Conservation (phyloP, 2,888 invertebrate species). For the Penaeus monodon region DNA sequence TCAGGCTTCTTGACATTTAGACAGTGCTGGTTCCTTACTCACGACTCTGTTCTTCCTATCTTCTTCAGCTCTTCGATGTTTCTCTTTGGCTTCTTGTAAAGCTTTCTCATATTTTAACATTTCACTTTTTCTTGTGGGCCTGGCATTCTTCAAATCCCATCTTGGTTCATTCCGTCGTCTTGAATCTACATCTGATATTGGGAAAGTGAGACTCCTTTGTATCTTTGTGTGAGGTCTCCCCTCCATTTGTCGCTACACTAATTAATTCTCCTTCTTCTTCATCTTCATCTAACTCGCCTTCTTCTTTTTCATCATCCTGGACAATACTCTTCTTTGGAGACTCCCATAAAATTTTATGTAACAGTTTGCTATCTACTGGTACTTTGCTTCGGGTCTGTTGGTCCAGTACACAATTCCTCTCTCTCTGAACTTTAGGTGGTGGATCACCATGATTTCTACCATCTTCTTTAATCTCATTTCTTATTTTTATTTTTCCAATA, state of each 20-base stretch:
- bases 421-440: too few relatives aligned
- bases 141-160: too few relatives aligned
- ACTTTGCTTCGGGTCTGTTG: constrained; percentile 7
- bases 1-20: background rate
- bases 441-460: too few relatives aligned
- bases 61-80: background rate
- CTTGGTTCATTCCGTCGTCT: too few relatives aligned
- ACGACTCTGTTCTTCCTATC: background rate
- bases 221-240: too few relatives aligned
- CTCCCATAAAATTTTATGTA: constrained; percentile 20
- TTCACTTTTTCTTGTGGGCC: too few relatives aligned
- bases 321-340: constrained; percentile 21
- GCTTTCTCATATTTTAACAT: background rate
- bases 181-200: too few relatives aligned
- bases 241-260: too few relatives aligned
- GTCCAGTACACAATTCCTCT: background rate
- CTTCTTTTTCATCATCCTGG: constrained; percentile 38
- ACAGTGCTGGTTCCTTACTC: background rate
- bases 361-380: constrained; percentile 34
- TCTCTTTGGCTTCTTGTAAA: constrained; percentile 4
- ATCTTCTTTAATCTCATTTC: too few relatives aligned
- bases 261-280: constrained; percentile 23
- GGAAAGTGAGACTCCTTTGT: too few relatives aligned
- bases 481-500: too few relatives aligned
- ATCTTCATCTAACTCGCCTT: constrained; percentile 56